Conservation (phyloP, 2,888 invertebrate genomes). For the Griposia aprilina region DNA sequence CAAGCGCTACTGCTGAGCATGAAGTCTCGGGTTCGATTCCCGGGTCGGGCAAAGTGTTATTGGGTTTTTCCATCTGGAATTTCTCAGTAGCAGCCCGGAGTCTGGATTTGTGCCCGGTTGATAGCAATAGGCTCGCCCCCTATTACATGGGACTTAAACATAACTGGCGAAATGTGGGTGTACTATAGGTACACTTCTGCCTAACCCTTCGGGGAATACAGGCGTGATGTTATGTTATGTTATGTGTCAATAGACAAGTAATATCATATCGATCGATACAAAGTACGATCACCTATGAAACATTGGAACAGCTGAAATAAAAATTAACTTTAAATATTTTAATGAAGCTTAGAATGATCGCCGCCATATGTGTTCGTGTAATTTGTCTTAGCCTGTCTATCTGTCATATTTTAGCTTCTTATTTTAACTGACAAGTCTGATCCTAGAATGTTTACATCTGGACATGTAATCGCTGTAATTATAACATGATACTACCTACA, state of each 20-base stretch:
- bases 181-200: too few relatives aligned
- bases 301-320: slow-evolving; percentile 7
- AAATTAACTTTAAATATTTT: slow-evolving; percentile 9
- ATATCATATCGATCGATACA: slow-evolving; percentile 28
- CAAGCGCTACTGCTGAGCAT: too few relatives aligned
- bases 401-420: slow-evolving; percentile 53
- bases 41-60: too few relatives aligned
- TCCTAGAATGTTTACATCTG: slow-evolving; percentile 41
- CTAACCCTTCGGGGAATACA: too few relatives aligned
- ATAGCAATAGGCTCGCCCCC: too few relatives aligned
- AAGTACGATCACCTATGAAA: slow-evolving; percentile 6
- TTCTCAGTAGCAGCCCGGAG: too few relatives aligned
- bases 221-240: too few relatives aligned
- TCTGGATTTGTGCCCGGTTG: too few relatives aligned
- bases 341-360: slow-evolving; percentile 16
- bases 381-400: slow-evolving; percentile 43
- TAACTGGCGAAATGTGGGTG: too few relatives aligned
- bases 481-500: slow-evolving; percentile 27
- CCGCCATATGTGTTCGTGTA: slow-evolving; percentile 26
- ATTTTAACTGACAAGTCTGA: slow-evolving; percentile 57
- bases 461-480: slow-evolving; percentile 53
- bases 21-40: too few relatives aligned
- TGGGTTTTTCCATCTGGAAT: too few relatives aligned
- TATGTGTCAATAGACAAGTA: slow-evolving; percentile 31
- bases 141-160: too few relatives aligned